Evolutionary conservation across 2,113 vertebrate species (phyloP), one percentile per base, ranked within the genome.

Genomic region (Rhineura floridana): DNA sequence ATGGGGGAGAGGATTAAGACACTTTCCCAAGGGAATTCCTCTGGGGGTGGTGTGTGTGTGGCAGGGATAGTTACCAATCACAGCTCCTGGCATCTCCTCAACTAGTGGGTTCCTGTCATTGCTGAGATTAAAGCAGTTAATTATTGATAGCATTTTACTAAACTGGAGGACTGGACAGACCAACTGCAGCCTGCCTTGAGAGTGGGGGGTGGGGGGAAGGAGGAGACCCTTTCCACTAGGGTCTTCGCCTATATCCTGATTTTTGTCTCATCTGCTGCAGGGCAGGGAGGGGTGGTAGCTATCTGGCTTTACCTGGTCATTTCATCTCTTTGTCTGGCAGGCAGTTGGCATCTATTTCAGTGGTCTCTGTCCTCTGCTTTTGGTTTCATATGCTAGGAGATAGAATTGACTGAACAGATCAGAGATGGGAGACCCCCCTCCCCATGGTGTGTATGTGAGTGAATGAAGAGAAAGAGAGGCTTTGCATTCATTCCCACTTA

Each of bases 61-160:
- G n/a, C 44, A 76, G 25, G 8, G 72, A 73, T 42, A 42, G 42
- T 88, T 88, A 76, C 86, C 39, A 81, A 11, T 87, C 67, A 55
- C 17, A 50, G 72, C 81, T 75, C 55, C 62, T 83, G 81, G 80
- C 59, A 88, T 39, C 72, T 67, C 44, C 77, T 81, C 86, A 72
- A 67, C 70, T 72, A 42, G 44, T 67, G 48, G 72, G 83, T 88
- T 88, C 87, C 81, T 83, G 73, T 72, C 87, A 88, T 88, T 83
- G 46, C 87, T 88, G n/a, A 88, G 87, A 88, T 88, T 88, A 88
- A 67, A n/a, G 3, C 59, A 52, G 87, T 88, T 83, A 88, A 88
- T 83, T 83, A 88, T 88, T 88, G 81, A 88, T 59, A 55, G 59
- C n/a, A 52, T 77, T 76, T 83, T 70, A n/a, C 17, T 83, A 55